phyloP scores from a whole-genome alignment of 2,113 vertebrate genomes.

The Otis tarda region DNA sequence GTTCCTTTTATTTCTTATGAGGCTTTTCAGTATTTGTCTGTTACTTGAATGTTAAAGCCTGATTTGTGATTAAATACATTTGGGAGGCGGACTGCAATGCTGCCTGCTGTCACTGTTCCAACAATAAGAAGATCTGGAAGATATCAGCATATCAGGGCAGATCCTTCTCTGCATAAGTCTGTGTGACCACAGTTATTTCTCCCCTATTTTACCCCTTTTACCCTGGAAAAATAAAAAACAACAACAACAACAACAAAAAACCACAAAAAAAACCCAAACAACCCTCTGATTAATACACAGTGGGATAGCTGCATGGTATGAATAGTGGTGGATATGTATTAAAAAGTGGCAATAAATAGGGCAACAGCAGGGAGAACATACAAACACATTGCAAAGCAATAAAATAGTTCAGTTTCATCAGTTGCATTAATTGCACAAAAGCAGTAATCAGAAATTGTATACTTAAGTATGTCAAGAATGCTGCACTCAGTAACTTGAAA shows the following conservation, averaged over 20 bases:
- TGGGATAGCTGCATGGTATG: not conserved
- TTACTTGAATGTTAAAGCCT: not conserved
- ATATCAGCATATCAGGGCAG: not conserved
- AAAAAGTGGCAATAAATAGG: not conserved
- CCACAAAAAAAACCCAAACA: too few species aligned
- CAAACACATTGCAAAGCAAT: not conserved
- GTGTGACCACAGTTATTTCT: not conserved
- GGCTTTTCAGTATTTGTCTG: constrained; percentile 12
- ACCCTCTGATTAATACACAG: not conserved
- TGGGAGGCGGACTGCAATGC: not conserved
- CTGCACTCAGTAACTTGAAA: not conserved
- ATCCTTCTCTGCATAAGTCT: not conserved
- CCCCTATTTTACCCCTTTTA: rapidly evolving
- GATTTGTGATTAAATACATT: constrained; percentile 36
- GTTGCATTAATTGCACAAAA: not conserved
- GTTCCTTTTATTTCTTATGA: not conserved
- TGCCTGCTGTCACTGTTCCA: constrained; percentile 19
- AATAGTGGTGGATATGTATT: not conserved
- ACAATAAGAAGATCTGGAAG: not conserved
- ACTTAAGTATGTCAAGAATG: not conserved
- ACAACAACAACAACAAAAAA: too few species aligned
- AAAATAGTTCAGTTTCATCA: not conserved
- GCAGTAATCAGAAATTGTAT: not conserved
- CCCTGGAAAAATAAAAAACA: too few species aligned
- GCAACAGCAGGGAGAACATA: not conserved